Evolutionary conservation across 2,797 vertebrate species (phyloP).

Genomic region (Australoheros facetus): DNA sequence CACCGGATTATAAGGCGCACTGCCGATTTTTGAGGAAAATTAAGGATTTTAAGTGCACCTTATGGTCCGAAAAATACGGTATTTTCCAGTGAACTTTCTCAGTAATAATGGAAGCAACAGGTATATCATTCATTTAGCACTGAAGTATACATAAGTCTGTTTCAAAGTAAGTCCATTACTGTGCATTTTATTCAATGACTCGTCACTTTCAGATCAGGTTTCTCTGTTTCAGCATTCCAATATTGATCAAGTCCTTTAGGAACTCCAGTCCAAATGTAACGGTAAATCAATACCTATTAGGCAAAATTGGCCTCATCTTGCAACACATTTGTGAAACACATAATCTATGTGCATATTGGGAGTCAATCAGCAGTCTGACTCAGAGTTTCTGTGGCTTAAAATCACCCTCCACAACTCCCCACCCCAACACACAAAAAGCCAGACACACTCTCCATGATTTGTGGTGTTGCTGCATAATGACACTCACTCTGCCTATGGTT

Average conservation of each 20-base stretch:
- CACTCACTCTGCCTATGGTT: conserved; percentile 6
- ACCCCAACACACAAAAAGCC: too few species aligned
- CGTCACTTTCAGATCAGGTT: background rate
- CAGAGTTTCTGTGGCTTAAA: conserved; percentile 54
- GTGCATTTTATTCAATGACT: background rate
- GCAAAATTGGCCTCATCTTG: background rate
- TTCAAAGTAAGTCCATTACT: background rate
- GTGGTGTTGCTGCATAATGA: conserved; percentile 19
- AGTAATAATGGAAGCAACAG: background rate
- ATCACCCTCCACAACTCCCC: background rate
- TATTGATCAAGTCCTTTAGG: too few species aligned
- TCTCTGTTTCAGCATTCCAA: background rate
- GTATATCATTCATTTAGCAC: background rate
- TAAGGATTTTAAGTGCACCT: too few species aligned
- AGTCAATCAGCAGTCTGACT: conserved; percentile 44
- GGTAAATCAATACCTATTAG: background rate
- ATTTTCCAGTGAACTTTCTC: background rate
- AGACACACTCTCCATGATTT: conserved; percentile 6
- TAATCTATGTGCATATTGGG: background rate
- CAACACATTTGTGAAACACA: conserved; percentile 18
- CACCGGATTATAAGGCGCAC: too few species aligned
- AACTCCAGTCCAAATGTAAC: too few species aligned
- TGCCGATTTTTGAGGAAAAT: too few species aligned
- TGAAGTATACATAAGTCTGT: background rate
- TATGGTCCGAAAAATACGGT: background rate